These are phyloP conservation scores for Petrosia ficiformis DNA, from an alignment of 37 sponge, comb jelly and placozoan genomes.

Conservation along the genomic window DNA sequence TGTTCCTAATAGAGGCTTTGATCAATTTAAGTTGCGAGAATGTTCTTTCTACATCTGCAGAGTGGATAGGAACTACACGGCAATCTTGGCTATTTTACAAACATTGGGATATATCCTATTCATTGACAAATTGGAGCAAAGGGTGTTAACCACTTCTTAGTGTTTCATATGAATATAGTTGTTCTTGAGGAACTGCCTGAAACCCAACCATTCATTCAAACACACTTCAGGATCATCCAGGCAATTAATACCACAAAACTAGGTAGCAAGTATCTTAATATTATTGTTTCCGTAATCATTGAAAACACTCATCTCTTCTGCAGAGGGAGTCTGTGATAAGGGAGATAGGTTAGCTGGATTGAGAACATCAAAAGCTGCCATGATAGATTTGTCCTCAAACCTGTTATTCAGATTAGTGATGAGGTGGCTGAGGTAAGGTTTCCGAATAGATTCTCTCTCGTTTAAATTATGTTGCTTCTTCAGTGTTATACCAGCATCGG, in stretches of 20 bases:
- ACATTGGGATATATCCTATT: slow-evolving; percentile 20
- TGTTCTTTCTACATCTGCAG: background rate
- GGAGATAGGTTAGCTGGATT: background rate
- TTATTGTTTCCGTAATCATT: too few relatives aligned
- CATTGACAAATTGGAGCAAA: slow-evolving; percentile 8
- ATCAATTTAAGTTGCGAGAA: slow-evolving; percentile 18
- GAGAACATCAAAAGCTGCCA: background rate
- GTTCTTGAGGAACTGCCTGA: slow-evolving; percentile 18
- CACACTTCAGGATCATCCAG: slow-evolving; percentile 6
- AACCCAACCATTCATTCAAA: slow-evolving; percentile 19
- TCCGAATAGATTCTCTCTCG: background rate
- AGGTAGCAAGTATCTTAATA: too few relatives aligned
- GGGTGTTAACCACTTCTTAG: slow-evolving; percentile 21
- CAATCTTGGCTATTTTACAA: slow-evolving; percentile 10
- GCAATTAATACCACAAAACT: background rate
- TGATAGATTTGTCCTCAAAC: background rate
- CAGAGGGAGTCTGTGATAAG: background rate
- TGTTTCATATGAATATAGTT: slow-evolving; percentile 12
- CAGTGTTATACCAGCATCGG: background rate
- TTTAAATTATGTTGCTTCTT: background rate
- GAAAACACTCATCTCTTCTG: too few relatives aligned
- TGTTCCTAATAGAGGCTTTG: slow-evolving; percentile 19
- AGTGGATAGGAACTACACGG: slow-evolving; percentile 28
- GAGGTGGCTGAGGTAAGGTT: background rate
- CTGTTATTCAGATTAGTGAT: background rate